Conservation (phyloP, 2,888 invertebrate genomes). For the Tuta absoluta region DNA sequence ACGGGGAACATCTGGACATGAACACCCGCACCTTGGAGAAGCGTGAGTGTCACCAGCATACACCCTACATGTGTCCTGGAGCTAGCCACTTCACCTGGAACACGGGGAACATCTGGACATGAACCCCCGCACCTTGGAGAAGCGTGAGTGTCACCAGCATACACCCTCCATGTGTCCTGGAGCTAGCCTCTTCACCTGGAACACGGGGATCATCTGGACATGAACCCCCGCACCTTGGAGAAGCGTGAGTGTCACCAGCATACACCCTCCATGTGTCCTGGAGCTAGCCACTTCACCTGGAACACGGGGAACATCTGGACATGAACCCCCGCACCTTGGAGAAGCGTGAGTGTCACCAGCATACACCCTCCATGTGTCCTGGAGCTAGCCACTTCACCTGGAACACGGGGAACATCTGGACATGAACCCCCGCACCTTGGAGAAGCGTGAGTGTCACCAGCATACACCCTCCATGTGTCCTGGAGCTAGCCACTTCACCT, state of each 20-base stretch:
- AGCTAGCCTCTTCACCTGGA: not conserved
- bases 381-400: not conserved
- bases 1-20: conserved; percentile 84
- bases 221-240: too few relatives aligned
- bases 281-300: not conserved
- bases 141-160: conserved; percentile 46
- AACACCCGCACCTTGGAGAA: conserved; percentile 65
- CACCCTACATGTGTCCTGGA: too few relatives aligned
- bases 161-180: too few relatives aligned
- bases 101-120: conserved; percentile 84
- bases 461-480: too few relatives aligned
- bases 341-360: too few relatives aligned
- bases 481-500: not conserved
- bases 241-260: too few relatives aligned
- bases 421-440: too few relatives aligned
- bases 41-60: conserved; percentile 44
- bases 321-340: too few relatives aligned
- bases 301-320: not conserved
- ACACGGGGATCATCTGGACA: not conserved
- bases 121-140: conserved; percentile 65
- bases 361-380: too few relatives aligned
- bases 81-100: conserved; percentile 88
- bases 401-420: not conserved
- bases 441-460: too few relatives aligned
- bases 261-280: too few relatives aligned